Evolutionary conservation across 2,797 vertebrate genomes (phyloP).

Genomic region (Vipera latastei): DNA sequence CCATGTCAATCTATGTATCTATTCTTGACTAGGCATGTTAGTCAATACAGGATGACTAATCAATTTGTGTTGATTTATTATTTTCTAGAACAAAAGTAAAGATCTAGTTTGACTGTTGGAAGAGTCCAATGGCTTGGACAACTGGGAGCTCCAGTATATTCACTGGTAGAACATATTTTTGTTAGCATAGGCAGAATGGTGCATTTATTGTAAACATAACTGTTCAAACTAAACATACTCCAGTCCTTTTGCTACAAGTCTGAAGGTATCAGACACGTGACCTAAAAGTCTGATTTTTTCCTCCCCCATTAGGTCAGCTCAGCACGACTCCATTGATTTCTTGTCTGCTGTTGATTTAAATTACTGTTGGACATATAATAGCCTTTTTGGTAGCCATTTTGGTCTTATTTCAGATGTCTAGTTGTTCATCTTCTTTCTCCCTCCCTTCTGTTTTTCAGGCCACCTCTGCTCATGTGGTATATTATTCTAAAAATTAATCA

Average conservation of each 20-base stretch:
- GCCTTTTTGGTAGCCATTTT: neutral
- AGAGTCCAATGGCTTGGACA: neutral
- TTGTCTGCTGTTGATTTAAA: neutral
- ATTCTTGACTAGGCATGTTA: neutral
- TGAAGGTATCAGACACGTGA: neutral
- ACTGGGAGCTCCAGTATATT: neutral
- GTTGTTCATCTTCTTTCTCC: neutral
- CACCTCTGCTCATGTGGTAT: neutral
- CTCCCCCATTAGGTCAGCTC: neutral
- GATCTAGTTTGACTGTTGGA: neutral
- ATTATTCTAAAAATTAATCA: neutral
- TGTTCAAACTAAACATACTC: neutral
- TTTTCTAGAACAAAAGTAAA: neutral
- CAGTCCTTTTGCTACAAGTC: neutral
- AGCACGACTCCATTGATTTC: neutral
- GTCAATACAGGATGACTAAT: neutral
- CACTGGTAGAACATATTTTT: neutral
- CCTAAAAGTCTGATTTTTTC: neutral
- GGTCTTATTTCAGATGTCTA: neutral
- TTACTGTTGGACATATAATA: neutral
- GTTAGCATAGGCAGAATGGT: neutral
- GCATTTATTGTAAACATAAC: neutral
- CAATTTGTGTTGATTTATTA: neutral
- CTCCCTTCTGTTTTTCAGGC: neutral
- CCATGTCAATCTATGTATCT: neutral